These are phyloP conservation scores for Burhinus oedicnemus DNA, from an alignment of 2,113 vertebrate genomes.

Conservation along the genomic window DNA sequence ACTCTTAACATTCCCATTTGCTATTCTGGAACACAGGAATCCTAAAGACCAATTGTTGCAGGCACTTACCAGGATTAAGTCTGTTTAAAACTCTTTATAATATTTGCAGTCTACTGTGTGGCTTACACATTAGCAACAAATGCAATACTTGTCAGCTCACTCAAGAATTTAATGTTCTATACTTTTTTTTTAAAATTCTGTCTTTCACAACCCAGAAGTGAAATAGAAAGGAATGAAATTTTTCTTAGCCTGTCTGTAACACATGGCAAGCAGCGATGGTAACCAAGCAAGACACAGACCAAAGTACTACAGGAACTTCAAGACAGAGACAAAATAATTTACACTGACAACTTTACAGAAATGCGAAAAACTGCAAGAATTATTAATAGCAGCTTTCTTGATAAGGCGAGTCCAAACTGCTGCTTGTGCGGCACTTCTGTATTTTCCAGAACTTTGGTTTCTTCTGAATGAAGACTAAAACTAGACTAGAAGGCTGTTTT, in stretches of 20 bases:
- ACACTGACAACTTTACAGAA: not conserved
- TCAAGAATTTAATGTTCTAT: not conserved
- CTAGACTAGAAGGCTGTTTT: not conserved
- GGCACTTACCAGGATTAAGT: not conserved
- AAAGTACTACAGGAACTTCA: not conserved
- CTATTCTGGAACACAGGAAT: not conserved
- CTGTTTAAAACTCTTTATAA: not conserved
- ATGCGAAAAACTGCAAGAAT: not conserved
- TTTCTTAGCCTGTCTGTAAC: not conserved
- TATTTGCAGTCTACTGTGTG: not conserved
- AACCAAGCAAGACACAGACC: not conserved
- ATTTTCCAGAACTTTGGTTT: not conserved
- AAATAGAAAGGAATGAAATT: not conserved
- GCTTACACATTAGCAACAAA: not conserved
- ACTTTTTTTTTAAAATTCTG: not conserved
- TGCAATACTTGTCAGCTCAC: fast-evolving
- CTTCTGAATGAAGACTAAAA: not conserved
- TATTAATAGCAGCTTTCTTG: not conserved
- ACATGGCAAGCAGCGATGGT: not conserved
- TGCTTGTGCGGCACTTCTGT: not conserved
- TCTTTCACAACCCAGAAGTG: not conserved
- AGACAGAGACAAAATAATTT: not conserved
- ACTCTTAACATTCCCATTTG: not conserved
- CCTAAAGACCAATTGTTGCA: not conserved
- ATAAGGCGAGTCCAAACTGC: not conserved